Conservation (phyloP, 2,113 vertebrate genomes). For the Labeo catla region DNA sequence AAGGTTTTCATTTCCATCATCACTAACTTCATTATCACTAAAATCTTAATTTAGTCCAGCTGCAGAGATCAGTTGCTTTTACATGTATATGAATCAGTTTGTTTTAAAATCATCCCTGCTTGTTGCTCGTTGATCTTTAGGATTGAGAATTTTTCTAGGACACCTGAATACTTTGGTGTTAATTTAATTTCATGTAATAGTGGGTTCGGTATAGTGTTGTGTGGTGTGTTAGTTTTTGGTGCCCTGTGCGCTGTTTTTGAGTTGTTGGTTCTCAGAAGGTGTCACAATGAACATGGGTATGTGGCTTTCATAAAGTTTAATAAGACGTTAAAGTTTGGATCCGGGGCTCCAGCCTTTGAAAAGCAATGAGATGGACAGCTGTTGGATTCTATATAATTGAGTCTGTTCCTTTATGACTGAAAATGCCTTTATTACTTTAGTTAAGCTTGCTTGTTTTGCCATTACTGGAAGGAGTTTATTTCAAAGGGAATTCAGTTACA, state of each 20-base stretch:
- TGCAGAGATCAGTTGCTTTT: background rate
- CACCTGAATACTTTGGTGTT: background rate
- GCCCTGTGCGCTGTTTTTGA: constrained; percentile 10
- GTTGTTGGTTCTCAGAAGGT: background rate
- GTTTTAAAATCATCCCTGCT: background rate
- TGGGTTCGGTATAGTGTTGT: constrained; percentile 19
- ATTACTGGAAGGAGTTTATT: constrained; percentile 31
- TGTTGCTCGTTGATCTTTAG: constrained; percentile 2
- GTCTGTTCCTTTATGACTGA: background rate
- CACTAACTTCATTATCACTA: background rate
- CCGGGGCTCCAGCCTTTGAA: constrained; percentile 1
- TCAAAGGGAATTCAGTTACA: constrained; percentile 44
- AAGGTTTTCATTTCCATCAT: background rate
- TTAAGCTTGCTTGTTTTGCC: background rate
- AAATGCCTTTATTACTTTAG: constrained; percentile 5
- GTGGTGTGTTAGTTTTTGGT: constrained; percentile 1
- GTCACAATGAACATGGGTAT: constrained; percentile 3
- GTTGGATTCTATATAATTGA: background rate
- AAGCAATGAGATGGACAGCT: constrained; percentile 4
- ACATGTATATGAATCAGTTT: background rate
- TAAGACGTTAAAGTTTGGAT: background rate
- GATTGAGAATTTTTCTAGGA: background rate
- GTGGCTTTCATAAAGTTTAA: background rate
- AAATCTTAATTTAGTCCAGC: constrained; percentile 3
- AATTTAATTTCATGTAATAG: constrained; percentile 1